Conservation (phyloP, 2,113 vertebrate genomes). For the Sisor rabdophorus region DNA sequence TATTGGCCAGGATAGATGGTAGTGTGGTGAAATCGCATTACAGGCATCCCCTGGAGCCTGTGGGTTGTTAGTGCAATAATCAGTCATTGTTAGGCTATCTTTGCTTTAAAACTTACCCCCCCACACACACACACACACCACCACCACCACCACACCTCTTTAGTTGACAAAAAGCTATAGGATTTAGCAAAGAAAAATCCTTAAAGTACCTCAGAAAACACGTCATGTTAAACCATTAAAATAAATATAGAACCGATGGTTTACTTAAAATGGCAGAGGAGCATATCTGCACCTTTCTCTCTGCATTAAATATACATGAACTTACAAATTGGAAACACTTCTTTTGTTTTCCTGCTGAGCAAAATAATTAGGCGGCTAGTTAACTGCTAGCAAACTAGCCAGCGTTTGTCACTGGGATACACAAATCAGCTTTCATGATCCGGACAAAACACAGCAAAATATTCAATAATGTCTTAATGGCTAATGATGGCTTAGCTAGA, state of each 20-base stretch:
- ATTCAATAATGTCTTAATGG: not conserved
- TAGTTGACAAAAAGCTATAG: constrained; percentile 32
- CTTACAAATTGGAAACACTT: not conserved
- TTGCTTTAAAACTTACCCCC: constrained; percentile 57
- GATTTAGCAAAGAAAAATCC: constrained; percentile 14
- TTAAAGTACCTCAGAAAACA: not conserved
- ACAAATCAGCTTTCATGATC: not conserved
- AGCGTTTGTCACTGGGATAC: not conserved
- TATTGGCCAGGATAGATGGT: constrained; percentile 71
- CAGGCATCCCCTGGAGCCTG: constrained; percentile 66
- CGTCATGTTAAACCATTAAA: not conserved
- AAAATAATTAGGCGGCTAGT: not conserved
- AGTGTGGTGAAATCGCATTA: constrained; percentile 70
- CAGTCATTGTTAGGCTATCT: constrained; percentile 71
- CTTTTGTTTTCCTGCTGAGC: not conserved
- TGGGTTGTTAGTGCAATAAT: constrained; percentile 72
- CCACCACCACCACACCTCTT: constrained; percentile 32
- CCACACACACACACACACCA: constrained; percentile 36
- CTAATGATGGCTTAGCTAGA: not conserved
- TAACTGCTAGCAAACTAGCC: not conserved
- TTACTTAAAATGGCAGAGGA: not conserved
- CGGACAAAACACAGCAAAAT: not conserved
- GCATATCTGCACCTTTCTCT: no score
- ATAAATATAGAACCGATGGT: not conserved
- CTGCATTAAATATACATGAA: constrained; percentile 5